A percentile compares a stretch with the other conserved stretches of the same genome.
Conservation (phyloP, 2,797 vertebrate genomes). For the Falco berigora region DNA sequence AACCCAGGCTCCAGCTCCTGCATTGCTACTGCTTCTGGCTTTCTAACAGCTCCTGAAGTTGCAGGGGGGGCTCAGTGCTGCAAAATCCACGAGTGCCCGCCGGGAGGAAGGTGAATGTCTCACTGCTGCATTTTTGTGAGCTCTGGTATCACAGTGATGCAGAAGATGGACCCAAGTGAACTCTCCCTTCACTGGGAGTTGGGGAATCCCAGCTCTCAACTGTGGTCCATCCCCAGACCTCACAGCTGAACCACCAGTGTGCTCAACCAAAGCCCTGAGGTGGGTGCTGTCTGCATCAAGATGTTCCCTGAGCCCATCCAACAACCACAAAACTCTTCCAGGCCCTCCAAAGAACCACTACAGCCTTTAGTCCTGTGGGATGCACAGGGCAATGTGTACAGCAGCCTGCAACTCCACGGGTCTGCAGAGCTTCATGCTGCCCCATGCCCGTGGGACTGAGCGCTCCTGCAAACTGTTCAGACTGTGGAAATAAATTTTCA, state of each 20-base stretch:
- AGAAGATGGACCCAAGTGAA: background rate
- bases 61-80: background rate
- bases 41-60: background rate
- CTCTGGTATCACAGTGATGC: background rate
- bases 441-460: background rate
- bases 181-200: fast-evolving
- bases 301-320: background rate
- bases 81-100: fast-evolving
- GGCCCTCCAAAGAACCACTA: background rate
- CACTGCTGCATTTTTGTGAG: background rate
- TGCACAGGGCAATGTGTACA: fast-evolving
- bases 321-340: background rate
- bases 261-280: background rate
- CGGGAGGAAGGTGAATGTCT: background rate
- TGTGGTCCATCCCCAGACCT: background rate
- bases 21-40: background rate
- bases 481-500: background rate
- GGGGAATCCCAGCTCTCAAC: background rate
- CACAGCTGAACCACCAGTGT: background rate
- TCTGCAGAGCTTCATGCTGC: background rate
- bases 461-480: background rate
- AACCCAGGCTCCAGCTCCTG: background rate
- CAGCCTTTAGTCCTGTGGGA: background rate
- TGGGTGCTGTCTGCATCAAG: background rate
- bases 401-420: background rate